Base-by-base conservation (phyloP, 2,888 invertebrate genomes). In the Cosmopolites sordidus region DNA sequence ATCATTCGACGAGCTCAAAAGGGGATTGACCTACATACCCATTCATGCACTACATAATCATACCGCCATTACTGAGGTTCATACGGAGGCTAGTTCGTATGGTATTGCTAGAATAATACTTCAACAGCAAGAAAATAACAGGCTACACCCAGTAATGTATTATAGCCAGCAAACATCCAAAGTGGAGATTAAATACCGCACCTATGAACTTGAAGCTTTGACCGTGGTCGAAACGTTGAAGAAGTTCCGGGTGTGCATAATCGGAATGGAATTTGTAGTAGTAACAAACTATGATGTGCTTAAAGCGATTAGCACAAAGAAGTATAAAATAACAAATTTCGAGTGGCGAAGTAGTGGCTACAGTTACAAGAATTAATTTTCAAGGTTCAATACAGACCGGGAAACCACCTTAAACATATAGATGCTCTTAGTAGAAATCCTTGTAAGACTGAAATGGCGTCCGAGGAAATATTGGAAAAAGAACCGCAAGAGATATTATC, bases 151-250 rank as follows among this genome's bases (percentile, higher is more conserved):
- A 1, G 62, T 68, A 6, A 63, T 64, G 0, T 73, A 68, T 50
- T 66, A 60, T 27, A 70, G 68, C 41, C 61, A 66, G 3, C 66
- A 66, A 38, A 65, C 70, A 0, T 64, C 64, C 0, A 55, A 50
- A 1, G 58, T 61, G 1, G 73, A 75, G 57, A 45, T 50, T 14
- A 66, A 62, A 27, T 71, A 68, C 30, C 66, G 66, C 22, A 65
- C 66, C 0, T 68, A 67, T 18, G 73, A 75, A 33, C 50, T 67
- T n/a, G 69, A 73, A 48, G 64, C 62, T 1, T 56, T 73, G n/a
- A 70, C 70, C 0, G 64, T 73, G 0, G 66, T 72, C 0, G 64
- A 60, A 45, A 60, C 64, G 9, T 33, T 72, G 1, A 51, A 62
- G 12, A 65, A 68, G 47, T 72, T 71, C 52, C 58, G 69, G 9